A percentile compares a stretch with the other conserved stretches of the same genome.
Conservation (phyloP, 2,113 vertebrate species). For the Mystacornis crossleyi region DNA sequence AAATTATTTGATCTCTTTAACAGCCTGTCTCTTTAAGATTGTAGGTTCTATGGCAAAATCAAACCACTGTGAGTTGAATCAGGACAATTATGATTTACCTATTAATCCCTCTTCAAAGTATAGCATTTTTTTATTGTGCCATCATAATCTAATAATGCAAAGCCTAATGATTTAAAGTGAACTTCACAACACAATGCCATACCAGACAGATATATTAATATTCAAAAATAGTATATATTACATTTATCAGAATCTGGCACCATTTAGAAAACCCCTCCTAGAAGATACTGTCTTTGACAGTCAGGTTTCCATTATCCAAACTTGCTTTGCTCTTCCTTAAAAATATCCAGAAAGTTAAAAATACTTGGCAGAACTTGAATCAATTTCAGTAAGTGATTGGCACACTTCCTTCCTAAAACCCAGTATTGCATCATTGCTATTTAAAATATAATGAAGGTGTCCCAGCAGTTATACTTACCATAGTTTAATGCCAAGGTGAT, state of each 20-base stretch:
- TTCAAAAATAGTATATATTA: background rate
- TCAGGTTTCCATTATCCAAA: background rate
- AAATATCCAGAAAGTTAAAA: background rate
- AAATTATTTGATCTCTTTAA: background rate
- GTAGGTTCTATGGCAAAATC: background rate
- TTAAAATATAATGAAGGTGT: background rate
- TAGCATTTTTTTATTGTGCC: background rate
- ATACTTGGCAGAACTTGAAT: background rate
- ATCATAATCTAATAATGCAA: background rate
- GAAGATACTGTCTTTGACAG: background rate
- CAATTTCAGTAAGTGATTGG: background rate
- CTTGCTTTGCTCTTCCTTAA: background rate
- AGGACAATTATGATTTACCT: background rate
- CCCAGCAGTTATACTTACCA: background rate
- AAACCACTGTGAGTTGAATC: background rate
- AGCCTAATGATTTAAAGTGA: background rate
- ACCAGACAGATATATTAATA: background rate
- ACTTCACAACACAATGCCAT: background rate
- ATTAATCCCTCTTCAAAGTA: background rate
- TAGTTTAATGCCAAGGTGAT: background rate
- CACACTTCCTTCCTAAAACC: background rate
- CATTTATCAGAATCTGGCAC: background rate
- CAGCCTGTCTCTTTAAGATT: background rate
- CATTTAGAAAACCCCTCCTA: background rate
- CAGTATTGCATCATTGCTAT: background rate